A percentile compares a stretch with the other conserved stretches of the same genome.
Conservation (phyloP, 2,888 invertebrate genomes). For the Calameuta pallipes region DNA sequence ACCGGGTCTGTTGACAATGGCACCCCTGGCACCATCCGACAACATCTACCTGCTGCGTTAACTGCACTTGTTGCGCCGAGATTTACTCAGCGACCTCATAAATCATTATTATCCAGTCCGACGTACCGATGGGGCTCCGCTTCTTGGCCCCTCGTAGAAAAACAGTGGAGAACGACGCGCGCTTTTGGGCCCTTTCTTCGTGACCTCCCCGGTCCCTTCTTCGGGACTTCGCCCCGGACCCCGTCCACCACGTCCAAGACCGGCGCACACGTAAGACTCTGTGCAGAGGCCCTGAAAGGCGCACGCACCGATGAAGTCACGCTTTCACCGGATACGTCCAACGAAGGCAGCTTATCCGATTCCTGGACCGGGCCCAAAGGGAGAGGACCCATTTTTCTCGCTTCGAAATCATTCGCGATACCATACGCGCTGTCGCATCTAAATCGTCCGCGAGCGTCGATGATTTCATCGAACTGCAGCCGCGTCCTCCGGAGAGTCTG, state of each 20-base stretch:
- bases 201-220: not conserved
- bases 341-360: not conserved
- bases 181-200: not conserved
- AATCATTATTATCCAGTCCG: not conserved
- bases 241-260: too few relatives aligned
- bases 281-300: not conserved
- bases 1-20: slow-evolving; percentile 15
- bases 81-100: not conserved
- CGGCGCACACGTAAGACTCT: not conserved
- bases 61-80: slow-evolving; percentile 35
- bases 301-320: not conserved
- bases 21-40: slow-evolving; percentile 9
- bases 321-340: not conserved
- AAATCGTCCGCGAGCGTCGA: too few relatives aligned
- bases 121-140: not conserved
- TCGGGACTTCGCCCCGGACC: not conserved
- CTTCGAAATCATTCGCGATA: too few relatives aligned
- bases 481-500: not conserved
- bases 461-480: not conserved
- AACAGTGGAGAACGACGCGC: not conserved
- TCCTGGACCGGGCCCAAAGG: not conserved
- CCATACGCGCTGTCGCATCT: too few relatives aligned
- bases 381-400: not conserved
- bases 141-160: not conserved
- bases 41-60: slow-evolving; percentile 43